These are phyloP conservation scores for Salpingus planirostris DNA, from an alignment of 2,888 invertebrate genomes.

Conservation along the genomic window DNA sequence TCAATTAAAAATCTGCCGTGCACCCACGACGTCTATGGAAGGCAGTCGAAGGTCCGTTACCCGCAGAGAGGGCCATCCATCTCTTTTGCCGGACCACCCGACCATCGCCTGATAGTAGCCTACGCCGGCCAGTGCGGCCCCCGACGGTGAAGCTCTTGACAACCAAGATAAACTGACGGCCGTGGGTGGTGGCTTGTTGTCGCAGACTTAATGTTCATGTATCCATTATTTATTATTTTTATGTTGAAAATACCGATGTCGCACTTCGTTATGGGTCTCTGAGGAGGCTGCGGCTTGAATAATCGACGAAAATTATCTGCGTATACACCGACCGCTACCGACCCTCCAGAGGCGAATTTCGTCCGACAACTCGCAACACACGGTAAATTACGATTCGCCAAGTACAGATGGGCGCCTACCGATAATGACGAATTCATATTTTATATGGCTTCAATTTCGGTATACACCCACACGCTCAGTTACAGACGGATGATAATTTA, in stretches of 20 bases:
- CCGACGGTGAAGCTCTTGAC: constrained; percentile 35
- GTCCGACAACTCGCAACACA: too few species aligned
- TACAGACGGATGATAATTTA: too few species aligned
- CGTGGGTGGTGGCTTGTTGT: constrained; percentile 42
- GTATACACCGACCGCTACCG: too few species aligned
- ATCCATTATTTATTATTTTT: constrained; percentile 36
- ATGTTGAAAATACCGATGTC: constrained; percentile 15
- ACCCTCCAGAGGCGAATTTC: too few species aligned
- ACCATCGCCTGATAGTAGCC: constrained; percentile 33
- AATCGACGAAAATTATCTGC: constrained; percentile 24
- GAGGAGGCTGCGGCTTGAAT: constrained; percentile 11
- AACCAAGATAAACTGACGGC: constrained; percentile 38
- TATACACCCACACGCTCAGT: too few species aligned
- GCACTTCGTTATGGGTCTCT: constrained; percentile 13
- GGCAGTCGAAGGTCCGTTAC: constrained; percentile 26
- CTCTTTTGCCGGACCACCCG: constrained; percentile 35
- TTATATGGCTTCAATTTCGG: too few species aligned
- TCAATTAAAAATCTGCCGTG: constrained; percentile 25
- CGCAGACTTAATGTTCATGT: constrained; percentile 39
- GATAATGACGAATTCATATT: too few species aligned
- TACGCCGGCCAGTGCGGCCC: constrained; percentile 29
- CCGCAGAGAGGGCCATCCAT: constrained; percentile 31
- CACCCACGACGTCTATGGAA: constrained; percentile 19
- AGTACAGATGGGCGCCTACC: too few species aligned
- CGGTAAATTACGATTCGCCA: too few species aligned